phyloP scores from a whole-genome alignment of 2,888 invertebrate species.

The Orchestes rusci region DNA sequence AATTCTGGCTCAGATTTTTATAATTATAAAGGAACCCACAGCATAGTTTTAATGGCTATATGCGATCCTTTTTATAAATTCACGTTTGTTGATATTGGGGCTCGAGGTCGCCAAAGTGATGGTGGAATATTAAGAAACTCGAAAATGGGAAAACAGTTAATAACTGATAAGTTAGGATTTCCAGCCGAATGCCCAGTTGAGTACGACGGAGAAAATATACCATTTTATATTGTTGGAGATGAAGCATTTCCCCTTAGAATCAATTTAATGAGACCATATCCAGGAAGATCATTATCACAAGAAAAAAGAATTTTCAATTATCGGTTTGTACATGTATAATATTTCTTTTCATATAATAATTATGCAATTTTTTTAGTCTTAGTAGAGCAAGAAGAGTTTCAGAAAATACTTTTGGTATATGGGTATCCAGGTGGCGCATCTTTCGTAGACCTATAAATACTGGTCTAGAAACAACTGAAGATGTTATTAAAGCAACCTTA shows the following conservation, averaged over 20 bases:
- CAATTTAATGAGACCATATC: constrained; percentile 21
- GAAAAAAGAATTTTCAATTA: constrained; percentile 6
- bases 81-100: constrained; percentile 33
- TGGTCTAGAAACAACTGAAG: constrained; percentile 17
- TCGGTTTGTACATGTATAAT: background rate
- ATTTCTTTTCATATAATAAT: too few species aligned
- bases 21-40: constrained; percentile 33
- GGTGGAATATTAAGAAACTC: constrained; percentile 28
- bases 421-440: constrained; percentile 19
- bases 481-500: constrained; percentile 19
- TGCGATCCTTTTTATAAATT: constrained; percentile 32
- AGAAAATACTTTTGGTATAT: constrained; percentile 14
- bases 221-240: constrained; percentile 16
- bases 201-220: constrained; percentile 4
- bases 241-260: constrained; percentile 15
- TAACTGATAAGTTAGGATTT: constrained; percentile 11
- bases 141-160: constrained; percentile 5
- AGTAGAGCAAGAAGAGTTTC: background rate
- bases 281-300: constrained; percentile 19
- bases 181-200: constrained; percentile 5
- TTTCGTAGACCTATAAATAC: constrained; percentile 13
- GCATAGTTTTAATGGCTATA: constrained; percentile 29
- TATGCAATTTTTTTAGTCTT: background rate
- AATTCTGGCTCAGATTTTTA: constrained; percentile 30
- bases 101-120: constrained; percentile 33